Percentiles rank a stretch among this genome's conserved stretches.
Conservation (phyloP, 2,113 vertebrate species). For the Elgaria multicarinata region DNA sequence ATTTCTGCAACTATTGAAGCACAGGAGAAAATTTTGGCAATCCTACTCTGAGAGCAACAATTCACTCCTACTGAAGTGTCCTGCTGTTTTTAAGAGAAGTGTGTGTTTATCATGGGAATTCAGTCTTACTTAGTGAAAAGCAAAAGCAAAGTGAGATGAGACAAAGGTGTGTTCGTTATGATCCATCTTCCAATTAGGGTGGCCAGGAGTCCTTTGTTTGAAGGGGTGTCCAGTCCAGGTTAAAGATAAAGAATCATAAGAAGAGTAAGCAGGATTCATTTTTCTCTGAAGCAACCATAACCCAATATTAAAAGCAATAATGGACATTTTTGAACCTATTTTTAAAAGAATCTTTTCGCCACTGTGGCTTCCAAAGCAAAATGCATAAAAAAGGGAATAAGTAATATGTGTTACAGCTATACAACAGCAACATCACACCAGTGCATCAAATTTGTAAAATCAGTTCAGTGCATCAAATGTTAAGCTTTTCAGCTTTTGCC, state of each 20-base stretch:
- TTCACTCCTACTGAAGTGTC: background rate
- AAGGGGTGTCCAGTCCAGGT: too few relatives aligned
- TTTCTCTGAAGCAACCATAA: background rate
- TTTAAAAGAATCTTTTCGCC: conserved; percentile 8
- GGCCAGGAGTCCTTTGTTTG: too few relatives aligned
- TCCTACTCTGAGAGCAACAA: background rate
- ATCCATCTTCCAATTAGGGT: too few relatives aligned
- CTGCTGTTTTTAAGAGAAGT: background rate
- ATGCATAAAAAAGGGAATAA: background rate
- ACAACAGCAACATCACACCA: conserved; percentile 39
- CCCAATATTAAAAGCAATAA: background rate
- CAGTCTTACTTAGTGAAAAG: background rate
- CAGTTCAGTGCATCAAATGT: background rate
- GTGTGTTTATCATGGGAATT: background rate
- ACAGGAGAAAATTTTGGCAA: background rate
- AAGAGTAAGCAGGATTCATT: background rate
- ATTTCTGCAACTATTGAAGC: background rate
- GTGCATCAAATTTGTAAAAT: conserved; percentile 22
- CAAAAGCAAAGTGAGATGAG: background rate
- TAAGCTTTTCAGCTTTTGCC: background rate
- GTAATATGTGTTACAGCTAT: conserved; percentile 22
- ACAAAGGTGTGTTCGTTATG: background rate
- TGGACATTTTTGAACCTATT: background rate
- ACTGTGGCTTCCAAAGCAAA: background rate
- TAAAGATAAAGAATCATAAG: too few relatives aligned